Conservation (phyloP, 2,113 vertebrate genomes). For the Misgurnus anguillicaudatus region DNA sequence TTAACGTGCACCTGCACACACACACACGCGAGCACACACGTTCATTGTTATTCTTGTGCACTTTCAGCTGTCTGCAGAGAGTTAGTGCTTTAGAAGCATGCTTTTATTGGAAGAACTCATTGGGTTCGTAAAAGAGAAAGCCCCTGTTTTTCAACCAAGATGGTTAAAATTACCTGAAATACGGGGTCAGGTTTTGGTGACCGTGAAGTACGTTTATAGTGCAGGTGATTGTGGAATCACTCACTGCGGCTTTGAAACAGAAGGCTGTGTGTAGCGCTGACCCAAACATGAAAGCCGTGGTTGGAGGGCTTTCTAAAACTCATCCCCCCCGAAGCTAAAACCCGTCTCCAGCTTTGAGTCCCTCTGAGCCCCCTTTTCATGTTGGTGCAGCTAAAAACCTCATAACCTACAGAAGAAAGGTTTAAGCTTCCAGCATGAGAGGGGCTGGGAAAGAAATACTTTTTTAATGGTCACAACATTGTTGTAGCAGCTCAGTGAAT, state of each 20-base stretch:
- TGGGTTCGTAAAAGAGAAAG: not conserved
- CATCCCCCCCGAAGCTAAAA: constrained; percentile 34
- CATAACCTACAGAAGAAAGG: constrained; percentile 42
- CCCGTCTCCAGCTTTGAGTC: constrained; percentile 38
- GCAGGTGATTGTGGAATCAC: not conserved
- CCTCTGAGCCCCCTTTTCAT: constrained; percentile 47
- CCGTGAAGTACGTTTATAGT: constrained; percentile 5
- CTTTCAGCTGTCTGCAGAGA: constrained; percentile 2
- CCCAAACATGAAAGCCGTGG: constrained; percentile 18
- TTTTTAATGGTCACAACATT: not conserved
- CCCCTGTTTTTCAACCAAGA: not conserved
- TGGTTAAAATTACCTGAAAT: not conserved
- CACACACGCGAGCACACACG: not conserved
- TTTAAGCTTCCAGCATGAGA: constrained; percentile 22
- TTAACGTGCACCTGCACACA: constrained; percentile 16
- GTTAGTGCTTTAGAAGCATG: constrained; percentile 24
- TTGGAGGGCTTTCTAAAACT: constrained; percentile 28
- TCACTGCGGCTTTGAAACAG: constrained; percentile 10
- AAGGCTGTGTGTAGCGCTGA: not conserved
- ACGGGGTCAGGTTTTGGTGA: constrained; percentile 28
- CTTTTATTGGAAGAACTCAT: constrained; percentile 17
- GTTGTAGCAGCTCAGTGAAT: not conserved
- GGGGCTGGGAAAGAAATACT: constrained; percentile 25
- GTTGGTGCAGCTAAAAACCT: constrained; percentile 38
- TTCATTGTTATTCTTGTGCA: constrained; percentile 34